phyloP scores from a whole-genome alignment of 2,888 invertebrate genomes.

The Actias luna region DNA sequence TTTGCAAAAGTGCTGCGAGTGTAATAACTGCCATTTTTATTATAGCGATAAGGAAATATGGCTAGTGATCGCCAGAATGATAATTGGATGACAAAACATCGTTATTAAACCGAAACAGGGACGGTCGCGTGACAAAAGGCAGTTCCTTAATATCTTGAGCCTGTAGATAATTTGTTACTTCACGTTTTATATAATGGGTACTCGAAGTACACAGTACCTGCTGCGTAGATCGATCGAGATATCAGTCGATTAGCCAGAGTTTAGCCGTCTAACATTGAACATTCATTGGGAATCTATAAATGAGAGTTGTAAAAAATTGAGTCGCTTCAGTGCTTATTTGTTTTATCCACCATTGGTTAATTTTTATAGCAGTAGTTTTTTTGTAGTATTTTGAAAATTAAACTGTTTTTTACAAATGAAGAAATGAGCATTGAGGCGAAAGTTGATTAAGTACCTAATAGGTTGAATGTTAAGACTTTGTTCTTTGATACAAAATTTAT shows the following conservation, averaged over 20 bases:
- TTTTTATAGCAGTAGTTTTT: too few species aligned
- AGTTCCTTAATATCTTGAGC: conserved; percentile 37
- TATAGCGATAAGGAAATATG: not conserved
- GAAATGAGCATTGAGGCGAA: too few species aligned
- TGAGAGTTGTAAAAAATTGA: not conserved
- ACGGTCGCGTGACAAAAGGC: conserved; percentile 42
- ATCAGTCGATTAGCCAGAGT: not conserved
- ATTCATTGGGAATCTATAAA: not conserved
- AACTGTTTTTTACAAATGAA: too few species aligned
- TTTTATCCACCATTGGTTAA: too few species aligned
- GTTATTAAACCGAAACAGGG: conserved; percentile 34
- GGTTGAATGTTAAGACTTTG: not conserved
- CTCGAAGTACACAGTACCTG: not conserved
- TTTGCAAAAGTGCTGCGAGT: conserved; percentile 6
- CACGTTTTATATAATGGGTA: conserved; percentile 17
- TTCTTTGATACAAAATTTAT: not conserved
- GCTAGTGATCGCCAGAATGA: conserved; percentile 12
- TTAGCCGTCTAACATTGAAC: not conserved
- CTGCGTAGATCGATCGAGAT: conserved; percentile 6
- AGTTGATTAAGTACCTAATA: too few species aligned
- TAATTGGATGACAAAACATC: conserved; percentile 40
- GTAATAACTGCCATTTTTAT: not conserved
- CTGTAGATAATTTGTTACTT: conserved; percentile 27
- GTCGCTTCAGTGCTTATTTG: too few species aligned
- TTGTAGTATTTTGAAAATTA: too few species aligned